Evolutionary conservation across 2,888 invertebrate species (phyloP).

Genomic region (Aphrophora alni): DNA sequence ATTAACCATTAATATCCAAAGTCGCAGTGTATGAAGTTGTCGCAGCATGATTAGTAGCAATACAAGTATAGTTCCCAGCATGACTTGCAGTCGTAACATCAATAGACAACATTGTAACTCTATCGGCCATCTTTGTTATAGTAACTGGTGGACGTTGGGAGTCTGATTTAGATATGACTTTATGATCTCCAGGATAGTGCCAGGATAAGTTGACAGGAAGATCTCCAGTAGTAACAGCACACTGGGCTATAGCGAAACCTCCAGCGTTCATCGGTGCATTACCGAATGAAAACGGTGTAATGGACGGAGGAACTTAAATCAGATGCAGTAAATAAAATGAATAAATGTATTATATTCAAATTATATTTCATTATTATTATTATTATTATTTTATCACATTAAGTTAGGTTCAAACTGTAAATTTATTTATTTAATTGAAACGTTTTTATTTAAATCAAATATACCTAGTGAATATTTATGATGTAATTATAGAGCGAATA

Average conservation of each 20-base stretch:
- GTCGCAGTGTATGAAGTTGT: slow-evolving; percentile 53
- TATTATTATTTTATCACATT: too few relatives aligned
- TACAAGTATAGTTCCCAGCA: slow-evolving; percentile 70
- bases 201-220: slow-evolving; percentile 54
- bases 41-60: slow-evolving; percentile 63
- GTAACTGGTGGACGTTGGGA: slow-evolving; percentile 28
- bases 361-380: too few relatives aligned
- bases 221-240: slow-evolving; percentile 59
- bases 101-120: slow-evolving; percentile 64
- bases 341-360: too few relatives aligned
- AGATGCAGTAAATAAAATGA: background rate
- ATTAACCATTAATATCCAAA: slow-evolving; percentile 56
- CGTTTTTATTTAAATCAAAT: too few relatives aligned
- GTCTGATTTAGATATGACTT: slow-evolving; percentile 14
- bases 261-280: slow-evolving; percentile 60
- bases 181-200: slow-evolving; percentile 63
- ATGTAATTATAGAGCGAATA: too few relatives aligned
- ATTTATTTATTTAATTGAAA: too few relatives aligned
- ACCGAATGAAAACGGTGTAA: slow-evolving; percentile 77
- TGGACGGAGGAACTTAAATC: slow-evolving; percentile 71
- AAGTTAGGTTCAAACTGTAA: too few relatives aligned
- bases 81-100: slow-evolving; percentile 66
- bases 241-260: slow-evolving; percentile 69
- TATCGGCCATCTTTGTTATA: slow-evolving; percentile 27
- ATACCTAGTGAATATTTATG: too few relatives aligned